Conservation (phyloP, 2,888 invertebrate genomes). For the Drosophila demipolita region DNA sequence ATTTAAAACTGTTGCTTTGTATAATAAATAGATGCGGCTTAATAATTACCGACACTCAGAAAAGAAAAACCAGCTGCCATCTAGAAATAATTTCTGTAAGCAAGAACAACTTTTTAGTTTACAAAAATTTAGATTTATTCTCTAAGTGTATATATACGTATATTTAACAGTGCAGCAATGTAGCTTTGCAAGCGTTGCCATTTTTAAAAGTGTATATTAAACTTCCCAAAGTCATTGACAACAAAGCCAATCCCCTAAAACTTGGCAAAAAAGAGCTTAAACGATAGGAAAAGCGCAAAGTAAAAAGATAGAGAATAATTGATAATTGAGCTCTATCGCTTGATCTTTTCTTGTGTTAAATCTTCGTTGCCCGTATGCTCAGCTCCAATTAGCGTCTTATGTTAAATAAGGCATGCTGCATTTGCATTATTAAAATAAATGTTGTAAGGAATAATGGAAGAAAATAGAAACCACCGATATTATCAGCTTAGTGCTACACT, state of each 20-base stretch:
- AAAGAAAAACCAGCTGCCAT: neutral
- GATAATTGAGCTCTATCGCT: neutral
- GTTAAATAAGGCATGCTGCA: neutral
- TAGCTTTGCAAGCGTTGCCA: neutral
- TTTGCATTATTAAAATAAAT: neutral
- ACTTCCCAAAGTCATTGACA: neutral
- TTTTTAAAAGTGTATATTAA: neutral
- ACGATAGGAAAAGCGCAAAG: neutral
- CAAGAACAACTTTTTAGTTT: neutral
- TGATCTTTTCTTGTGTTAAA: neutral
- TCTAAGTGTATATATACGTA: neutral
- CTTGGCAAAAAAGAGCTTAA: neutral
- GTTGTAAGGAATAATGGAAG: neutral
- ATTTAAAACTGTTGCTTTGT: conserved; percentile 28
- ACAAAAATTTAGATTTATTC: neutral
- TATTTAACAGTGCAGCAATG: neutral
- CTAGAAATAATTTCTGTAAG: neutral
- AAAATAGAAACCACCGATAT: neutral
- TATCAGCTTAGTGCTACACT: neutral
- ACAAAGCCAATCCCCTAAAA: neutral
- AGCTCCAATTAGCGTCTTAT: neutral
- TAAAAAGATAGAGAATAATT: neutral
- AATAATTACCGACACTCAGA: neutral
- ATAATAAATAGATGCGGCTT: conserved; percentile 9
- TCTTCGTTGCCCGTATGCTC: neutral